Evolutionary conservation across 2,797 vertebrate genomes (phyloP).

Genomic region (Iguana delicatissima): DNA sequence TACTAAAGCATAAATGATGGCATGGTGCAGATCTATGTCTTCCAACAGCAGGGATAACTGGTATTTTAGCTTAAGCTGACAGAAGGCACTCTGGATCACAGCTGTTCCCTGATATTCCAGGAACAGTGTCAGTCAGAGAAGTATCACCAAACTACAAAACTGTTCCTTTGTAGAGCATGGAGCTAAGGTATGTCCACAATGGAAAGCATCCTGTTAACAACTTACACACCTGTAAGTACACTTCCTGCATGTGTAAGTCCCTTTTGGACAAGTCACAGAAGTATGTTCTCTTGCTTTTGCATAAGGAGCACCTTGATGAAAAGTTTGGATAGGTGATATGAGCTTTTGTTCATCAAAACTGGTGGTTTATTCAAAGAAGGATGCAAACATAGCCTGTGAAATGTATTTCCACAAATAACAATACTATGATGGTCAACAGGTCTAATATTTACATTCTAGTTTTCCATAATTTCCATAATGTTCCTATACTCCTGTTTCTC

Average conservation of each 20-base stretch:
- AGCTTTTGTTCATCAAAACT: background rate
- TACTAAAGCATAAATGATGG: background rate
- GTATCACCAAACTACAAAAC: background rate
- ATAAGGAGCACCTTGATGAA: background rate
- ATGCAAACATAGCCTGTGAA: background rate
- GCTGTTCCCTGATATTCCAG: background rate
- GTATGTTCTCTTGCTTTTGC: background rate
- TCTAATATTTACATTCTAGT: background rate
- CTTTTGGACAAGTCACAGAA: too few relatives aligned
- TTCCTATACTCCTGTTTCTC: background rate
- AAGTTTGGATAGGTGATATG: background rate
- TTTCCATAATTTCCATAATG: constrained; percentile 8
- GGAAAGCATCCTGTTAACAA: too few relatives aligned
- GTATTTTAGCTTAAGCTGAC: background rate
- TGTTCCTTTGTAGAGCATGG: background rate
- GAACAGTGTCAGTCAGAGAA: background rate
- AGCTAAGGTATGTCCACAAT: too few relatives aligned
- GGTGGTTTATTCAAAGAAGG: background rate
- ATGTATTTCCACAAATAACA: background rate
- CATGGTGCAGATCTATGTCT: background rate
- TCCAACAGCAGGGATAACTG: background rate
- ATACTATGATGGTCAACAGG: background rate
- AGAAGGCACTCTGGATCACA: background rate
- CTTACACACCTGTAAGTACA: too few relatives aligned
- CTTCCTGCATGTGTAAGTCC: too few relatives aligned